phyloP scores from a whole-genome alignment of 2,113 vertebrate genomes.

The Neopipo cinnamomea region DNA sequence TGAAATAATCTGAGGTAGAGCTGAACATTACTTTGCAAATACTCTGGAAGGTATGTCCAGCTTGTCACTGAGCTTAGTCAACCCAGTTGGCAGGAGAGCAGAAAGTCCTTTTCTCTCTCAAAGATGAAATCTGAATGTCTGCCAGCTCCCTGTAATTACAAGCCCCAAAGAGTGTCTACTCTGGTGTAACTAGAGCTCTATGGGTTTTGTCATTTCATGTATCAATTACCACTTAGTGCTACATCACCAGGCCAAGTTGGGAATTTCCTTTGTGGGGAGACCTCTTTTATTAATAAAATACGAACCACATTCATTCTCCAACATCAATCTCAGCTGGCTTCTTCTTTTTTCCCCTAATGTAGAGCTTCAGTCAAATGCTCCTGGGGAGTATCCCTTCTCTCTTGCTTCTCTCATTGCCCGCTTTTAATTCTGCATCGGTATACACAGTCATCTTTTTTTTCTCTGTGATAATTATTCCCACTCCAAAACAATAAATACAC shows the following conservation, averaged over 20 bases:
- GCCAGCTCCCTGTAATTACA: constrained; percentile 46
- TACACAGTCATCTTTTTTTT: not conserved
- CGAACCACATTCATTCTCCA: not conserved
- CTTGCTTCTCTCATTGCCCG: not conserved
- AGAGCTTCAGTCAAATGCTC: not conserved
- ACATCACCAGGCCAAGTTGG: constrained; percentile 1
- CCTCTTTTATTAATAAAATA: constrained; percentile 54
- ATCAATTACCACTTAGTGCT: constrained; percentile 50
- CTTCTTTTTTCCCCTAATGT: not conserved
- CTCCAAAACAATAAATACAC: not conserved
- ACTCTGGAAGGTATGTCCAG: constrained; percentile 4
- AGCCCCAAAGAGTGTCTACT: constrained; percentile 25
- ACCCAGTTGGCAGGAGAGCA: not conserved
- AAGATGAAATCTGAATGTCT: constrained; percentile 42
- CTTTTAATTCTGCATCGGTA: not conserved
- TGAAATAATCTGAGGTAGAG: not conserved
- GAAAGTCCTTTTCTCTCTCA: constrained; percentile 38
- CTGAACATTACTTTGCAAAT: not conserved
- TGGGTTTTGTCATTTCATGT: not conserved
- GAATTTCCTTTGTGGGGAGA: constrained; percentile 52
- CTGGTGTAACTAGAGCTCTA: constrained; percentile 21
- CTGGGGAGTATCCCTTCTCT: not conserved
- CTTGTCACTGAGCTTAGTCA: not conserved
- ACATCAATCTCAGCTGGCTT: not conserved
- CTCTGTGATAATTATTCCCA: not conserved